phyloP scores from a whole-genome alignment of 2,888 invertebrate genomes.

The Ischnura elegans region DNA sequence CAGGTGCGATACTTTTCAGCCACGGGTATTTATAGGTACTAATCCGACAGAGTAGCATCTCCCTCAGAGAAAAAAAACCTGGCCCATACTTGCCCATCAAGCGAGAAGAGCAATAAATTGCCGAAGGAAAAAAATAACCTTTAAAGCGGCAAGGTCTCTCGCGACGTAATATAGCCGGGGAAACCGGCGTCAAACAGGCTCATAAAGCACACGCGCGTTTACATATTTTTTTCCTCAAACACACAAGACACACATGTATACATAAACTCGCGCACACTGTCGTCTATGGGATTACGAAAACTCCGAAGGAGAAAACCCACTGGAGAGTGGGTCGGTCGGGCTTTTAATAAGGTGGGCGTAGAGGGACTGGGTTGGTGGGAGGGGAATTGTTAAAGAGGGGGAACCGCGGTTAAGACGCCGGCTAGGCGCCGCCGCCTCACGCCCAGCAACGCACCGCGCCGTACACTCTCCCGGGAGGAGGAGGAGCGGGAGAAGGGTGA shows the following conservation, averaged over 20 bases:
- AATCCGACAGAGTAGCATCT: too few species aligned
- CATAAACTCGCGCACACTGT: too few species aligned
- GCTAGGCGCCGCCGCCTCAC: neutral
- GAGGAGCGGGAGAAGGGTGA: neutral
- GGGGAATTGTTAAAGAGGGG: neutral
- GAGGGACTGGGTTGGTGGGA: neutral
- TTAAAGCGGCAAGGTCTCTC: neutral
- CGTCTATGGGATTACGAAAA: conserved; percentile 7
- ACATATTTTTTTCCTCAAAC: neutral
- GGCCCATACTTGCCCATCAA: neutral
- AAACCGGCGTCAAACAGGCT: neutral
- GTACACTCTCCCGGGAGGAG: neutral
- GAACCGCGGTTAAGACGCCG: neutral
- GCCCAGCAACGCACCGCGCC: neutral
- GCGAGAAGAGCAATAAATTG: neutral
- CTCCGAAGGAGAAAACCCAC: neutral
- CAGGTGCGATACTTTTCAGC: too few species aligned
- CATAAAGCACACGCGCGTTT: conserved; percentile 29
- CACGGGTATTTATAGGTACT: too few species aligned
- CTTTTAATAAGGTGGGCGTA: neutral
- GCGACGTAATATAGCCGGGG: neutral
- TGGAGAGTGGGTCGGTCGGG: neutral
- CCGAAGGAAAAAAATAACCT: neutral
- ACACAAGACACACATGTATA: neutral
- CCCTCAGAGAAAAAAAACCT: neutral